phyloP scores from a whole-genome alignment of 2,888 invertebrate species.

The Sarcophaga caerulescens region DNA sequence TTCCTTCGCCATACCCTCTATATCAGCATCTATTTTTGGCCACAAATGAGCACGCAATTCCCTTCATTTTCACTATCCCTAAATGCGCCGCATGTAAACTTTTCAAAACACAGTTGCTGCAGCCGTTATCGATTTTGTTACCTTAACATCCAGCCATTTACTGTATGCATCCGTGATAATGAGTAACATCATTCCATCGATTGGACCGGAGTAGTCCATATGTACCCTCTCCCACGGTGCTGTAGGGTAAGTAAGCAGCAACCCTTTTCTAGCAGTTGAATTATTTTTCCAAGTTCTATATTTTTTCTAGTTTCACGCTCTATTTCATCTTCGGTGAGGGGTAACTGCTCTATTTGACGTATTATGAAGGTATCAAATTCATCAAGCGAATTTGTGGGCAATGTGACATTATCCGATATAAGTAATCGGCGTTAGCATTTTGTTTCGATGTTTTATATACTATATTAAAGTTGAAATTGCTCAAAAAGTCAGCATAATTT shows the following conservation, averaged over 20 bases:
- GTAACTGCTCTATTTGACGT: constrained; percentile 60
- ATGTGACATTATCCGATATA: neutral
- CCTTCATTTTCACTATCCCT: constrained; percentile 46
- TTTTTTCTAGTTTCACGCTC: too few relatives aligned
- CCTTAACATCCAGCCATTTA: constrained; percentile 53
- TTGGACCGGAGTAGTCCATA: constrained; percentile 79
- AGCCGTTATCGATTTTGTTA: constrained; percentile 13
- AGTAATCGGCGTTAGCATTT: constrained; percentile 28
- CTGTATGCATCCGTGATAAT: constrained; percentile 71
- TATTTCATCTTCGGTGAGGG: constrained; percentile 20
- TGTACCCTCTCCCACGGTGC: constrained; percentile 31
- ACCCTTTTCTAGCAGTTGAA: constrained; percentile 46
- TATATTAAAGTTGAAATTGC: constrained; percentile 43
- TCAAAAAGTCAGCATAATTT: constrained; percentile 42
- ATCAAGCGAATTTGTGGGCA: constrained; percentile 11
- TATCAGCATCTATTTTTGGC: constrained; percentile 30
- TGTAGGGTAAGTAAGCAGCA: constrained; percentile 23
- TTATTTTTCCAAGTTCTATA: constrained; percentile 38
- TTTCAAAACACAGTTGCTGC: neutral
- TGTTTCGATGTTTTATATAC: constrained; percentile 17
- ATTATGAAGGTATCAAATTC: constrained; percentile 61
- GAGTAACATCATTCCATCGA: constrained; percentile 73
- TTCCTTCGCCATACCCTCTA: constrained; percentile 27
- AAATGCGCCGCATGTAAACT: constrained; percentile 30
- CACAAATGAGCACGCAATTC: constrained; percentile 38